Conservation (phyloP, 2,888 invertebrate species). For the Elegia similella region DNA sequence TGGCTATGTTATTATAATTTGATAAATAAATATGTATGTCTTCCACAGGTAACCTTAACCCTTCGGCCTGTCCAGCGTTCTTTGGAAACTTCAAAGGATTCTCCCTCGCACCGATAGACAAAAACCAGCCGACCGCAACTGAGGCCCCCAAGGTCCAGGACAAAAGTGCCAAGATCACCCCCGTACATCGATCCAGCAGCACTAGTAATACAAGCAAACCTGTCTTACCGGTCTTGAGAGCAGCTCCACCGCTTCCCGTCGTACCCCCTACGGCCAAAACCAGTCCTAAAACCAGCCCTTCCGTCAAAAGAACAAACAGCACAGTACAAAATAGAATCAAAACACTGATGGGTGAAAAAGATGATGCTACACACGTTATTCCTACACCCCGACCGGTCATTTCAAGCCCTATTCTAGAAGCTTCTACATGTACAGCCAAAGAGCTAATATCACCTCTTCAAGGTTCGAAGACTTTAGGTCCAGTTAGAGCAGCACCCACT, state of each 20-base stretch:
- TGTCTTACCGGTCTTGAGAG: constrained; percentile 77
- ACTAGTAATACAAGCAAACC: constrained; percentile 65
- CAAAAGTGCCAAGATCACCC: constrained; percentile 81
- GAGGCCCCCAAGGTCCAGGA: constrained; percentile 28
- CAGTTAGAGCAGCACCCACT: constrained; percentile 82
- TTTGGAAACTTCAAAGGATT: constrained; percentile 95
- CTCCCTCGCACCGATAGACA: constrained; percentile 85
- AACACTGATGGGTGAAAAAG: constrained; percentile 67
- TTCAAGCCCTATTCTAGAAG: constrained; percentile 90
- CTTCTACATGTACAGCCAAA: constrained; percentile 90
- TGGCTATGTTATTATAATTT: no score
- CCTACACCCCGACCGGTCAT: constrained; percentile 89
- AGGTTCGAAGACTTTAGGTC: constrained; percentile 82
- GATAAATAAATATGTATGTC: neutral
- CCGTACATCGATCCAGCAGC: constrained; percentile 69
- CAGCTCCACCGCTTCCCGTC: constrained; percentile 85
- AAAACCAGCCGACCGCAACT: constrained; percentile 50
- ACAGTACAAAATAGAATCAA: constrained; percentile 70
- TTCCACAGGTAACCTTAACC: constrained; percentile 62
- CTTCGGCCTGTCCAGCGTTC: constrained; percentile 85
- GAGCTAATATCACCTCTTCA: constrained; percentile 85
- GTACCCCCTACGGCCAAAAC: constrained; percentile 64
- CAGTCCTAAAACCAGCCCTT: constrained; percentile 61
- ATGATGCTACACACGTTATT: constrained; percentile 52
- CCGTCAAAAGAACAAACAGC: constrained; percentile 66